Evolutionary conservation across 2,113 vertebrate genomes (phyloP), one percentile per base, ranked within the genome.

Genomic region (Corythaeola cristata): DNA sequence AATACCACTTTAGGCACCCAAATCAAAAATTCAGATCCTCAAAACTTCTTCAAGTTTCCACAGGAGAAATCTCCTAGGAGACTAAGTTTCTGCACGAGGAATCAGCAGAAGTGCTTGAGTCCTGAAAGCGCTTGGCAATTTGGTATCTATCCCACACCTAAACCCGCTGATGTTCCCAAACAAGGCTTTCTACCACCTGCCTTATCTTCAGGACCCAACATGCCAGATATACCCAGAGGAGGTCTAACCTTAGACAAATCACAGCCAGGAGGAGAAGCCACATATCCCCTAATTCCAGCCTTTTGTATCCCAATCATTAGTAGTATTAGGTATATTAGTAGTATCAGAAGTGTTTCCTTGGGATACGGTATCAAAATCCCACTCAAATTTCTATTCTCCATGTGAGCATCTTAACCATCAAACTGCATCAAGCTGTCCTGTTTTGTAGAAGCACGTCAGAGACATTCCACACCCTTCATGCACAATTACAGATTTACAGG

Each of bases 221-320:
- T 20, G 5, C 63, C 41, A 77, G 23, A 59, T 56, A 26, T 3
- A 67, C 4, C 4, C 26, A 0, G 0, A 79, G 19, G n/a, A 39
- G 39, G 5, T 45, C 47, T 56, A 72, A 58, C 7, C 50, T 82
- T 49, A 56, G 12, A 21, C 6, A 59, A 72, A 59, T 28, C 55
- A 41, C 26, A 77, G 8, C 21, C 39, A 39, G 55, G 19, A 67
- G 28, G 11, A 74, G 50, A 66, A 75, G 12, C 8, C 33, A 45
- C 32, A 44, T 23, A 33, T 88, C 63, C 33, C 16, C 4, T 85
- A 28, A 52, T 52, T 60, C 62, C 58, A 72, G 12, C 9, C 19
- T 3, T 59, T 75, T 26, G 69, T 35, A 69, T 50, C 32, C 30
- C 39, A 59, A 32, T 27, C 78, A 47, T 15, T 64, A 49, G 35